Evolutionary conservation across 2,888 invertebrate genomes (phyloP).

Genomic region (Mimas tiliae): DNA sequence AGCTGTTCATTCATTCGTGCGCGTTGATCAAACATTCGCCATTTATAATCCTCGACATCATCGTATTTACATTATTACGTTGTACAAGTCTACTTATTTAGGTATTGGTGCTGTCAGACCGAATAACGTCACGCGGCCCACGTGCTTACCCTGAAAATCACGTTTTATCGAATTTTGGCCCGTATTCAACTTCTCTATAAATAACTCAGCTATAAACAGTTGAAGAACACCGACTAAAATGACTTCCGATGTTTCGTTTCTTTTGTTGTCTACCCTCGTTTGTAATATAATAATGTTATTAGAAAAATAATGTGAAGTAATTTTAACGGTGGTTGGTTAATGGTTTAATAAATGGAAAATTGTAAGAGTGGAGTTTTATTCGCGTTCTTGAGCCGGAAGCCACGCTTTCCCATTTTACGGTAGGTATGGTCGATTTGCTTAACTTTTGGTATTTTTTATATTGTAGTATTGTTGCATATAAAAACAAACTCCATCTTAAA

Average conservation of each 20-base stretch:
- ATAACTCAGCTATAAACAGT: conserved; percentile 55
- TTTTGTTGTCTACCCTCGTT: conserved; percentile 19
- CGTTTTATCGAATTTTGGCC: conserved; percentile 74
- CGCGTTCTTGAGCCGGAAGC: no score
- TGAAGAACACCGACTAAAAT: conserved; percentile 51
- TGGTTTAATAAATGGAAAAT: no score
- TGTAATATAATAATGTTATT: neutral
- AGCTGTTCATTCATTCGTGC: neutral
- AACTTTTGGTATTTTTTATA: no score
- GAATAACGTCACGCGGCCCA: conserved; percentile 58
- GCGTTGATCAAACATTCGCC: conserved; percentile 1
- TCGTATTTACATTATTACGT: conserved; percentile 22
- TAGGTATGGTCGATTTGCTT: no score
- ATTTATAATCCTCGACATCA: conserved; percentile 10
- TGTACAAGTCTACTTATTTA: conserved; percentile 49
- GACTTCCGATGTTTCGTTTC: conserved; percentile 51
- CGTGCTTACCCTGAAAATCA: conserved; percentile 65
- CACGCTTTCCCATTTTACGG: no score
- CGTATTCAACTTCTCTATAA: conserved; percentile 56
- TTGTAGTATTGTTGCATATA: neutral
- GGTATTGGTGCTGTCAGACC: conserved; percentile 54
- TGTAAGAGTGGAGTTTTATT: no score
- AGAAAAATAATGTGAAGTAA: neutral
- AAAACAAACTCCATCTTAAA: no score
- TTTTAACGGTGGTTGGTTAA: neutral